phyloP scores from a whole-genome alignment of 2,888 invertebrate species.

The Plagiodera versicolora region DNA sequence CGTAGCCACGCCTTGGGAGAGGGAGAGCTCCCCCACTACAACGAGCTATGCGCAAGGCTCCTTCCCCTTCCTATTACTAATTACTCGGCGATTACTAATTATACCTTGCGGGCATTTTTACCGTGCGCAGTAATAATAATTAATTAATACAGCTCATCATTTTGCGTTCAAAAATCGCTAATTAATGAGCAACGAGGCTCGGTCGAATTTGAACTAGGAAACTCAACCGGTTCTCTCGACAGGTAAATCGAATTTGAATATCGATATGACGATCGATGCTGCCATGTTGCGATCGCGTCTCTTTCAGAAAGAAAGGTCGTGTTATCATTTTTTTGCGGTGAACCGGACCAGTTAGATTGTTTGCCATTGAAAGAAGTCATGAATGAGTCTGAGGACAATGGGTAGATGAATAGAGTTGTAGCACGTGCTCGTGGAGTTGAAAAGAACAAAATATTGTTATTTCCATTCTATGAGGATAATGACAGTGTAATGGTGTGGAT shows the following conservation, averaged over 20 bases:
- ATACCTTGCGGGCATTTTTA: slow-evolving; percentile 57
- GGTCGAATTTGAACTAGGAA: too few relatives aligned
- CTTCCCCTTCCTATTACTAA: slow-evolving; percentile 42
- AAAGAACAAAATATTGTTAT: slow-evolving; percentile 3
- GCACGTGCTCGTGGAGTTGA: slow-evolving; percentile 10
- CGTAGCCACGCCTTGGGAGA: slow-evolving; percentile 31
- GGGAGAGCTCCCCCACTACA: slow-evolving; percentile 31
- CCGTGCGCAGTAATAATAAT: slow-evolving; percentile 54
- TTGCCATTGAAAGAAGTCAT: slow-evolving; percentile 13
- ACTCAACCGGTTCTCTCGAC: too few relatives aligned
- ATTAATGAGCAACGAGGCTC: slow-evolving; percentile 41
- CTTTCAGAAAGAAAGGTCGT: not conserved
- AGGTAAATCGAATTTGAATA: too few relatives aligned
- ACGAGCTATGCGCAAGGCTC: slow-evolving; percentile 29
- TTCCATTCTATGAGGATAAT: not conserved
- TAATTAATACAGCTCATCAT: slow-evolving; percentile 51
- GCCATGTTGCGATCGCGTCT: not conserved
- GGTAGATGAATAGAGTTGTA: slow-evolving; percentile 13
- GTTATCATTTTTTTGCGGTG: slow-evolving; percentile 7
- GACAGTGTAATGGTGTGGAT: not conserved
- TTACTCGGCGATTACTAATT: slow-evolving; percentile 55
- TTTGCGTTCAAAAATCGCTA: slow-evolving; percentile 54
- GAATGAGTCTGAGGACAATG: slow-evolving; percentile 15
- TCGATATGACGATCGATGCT: not conserved
- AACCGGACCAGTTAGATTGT: slow-evolving; percentile 10